Evolutionary conservation across 2,113 vertebrate genomes (phyloP).

Genomic region (Myotis yumanensis): DNA sequence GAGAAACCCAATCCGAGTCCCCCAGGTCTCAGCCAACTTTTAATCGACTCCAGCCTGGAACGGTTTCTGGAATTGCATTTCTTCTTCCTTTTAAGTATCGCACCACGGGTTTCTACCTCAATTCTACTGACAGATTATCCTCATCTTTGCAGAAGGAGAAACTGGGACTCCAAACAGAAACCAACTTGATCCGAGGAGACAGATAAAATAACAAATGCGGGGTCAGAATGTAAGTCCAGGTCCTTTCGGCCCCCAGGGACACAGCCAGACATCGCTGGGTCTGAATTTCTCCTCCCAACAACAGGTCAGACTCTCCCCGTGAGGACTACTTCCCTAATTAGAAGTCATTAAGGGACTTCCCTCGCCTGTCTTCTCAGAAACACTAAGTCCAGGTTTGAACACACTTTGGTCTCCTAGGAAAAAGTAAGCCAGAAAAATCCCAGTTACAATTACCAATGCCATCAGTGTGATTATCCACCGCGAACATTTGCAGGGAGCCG

Average conservation of each 20-base stretch:
- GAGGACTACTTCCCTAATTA: background rate
- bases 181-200: background rate
- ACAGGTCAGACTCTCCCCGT: background rate
- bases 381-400: background rate
- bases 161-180: background rate
- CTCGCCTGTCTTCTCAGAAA: background rate
- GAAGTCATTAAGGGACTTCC: background rate
- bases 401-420: constrained; percentile 29
- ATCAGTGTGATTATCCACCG: background rate
- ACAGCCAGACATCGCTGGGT: background rate
- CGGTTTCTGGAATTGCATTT: background rate
- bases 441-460: background rate
- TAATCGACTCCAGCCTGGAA: background rate
- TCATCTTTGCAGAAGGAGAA: constrained; percentile 19
- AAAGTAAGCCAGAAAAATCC: background rate
- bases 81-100: background rate
- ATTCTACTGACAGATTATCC: background rate
- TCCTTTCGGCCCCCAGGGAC: background rate
- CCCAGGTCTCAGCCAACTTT: background rate
- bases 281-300: background rate
- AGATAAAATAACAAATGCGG: background rate
- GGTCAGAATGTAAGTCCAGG: background rate
- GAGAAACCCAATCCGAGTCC: background rate
- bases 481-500: background rate
- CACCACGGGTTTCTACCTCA: background rate